phyloP scores from a whole-genome alignment of 2,888 invertebrate genomes.

The Conistra vaccinii region DNA sequence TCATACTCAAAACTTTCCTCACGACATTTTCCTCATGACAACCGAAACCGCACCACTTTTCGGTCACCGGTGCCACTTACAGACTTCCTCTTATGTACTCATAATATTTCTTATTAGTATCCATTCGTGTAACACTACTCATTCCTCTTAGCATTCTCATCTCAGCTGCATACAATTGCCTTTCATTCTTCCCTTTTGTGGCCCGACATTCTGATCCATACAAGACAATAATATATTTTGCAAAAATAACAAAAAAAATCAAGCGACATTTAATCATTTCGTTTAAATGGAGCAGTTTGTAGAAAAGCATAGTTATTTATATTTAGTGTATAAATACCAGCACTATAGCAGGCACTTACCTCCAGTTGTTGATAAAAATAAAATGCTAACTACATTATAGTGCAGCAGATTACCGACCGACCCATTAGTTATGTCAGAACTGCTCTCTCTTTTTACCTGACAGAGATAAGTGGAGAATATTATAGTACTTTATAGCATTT shows the following conservation, averaged over 20 bases:
- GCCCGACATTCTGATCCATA: too few relatives aligned
- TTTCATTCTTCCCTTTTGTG: too few relatives aligned
- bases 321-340: neutral
- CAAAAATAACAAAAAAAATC: neutral
- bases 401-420: slow-evolving; percentile 37
- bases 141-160: too few relatives aligned
- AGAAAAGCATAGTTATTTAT: neutral
- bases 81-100: too few relatives aligned
- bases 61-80: too few relatives aligned
- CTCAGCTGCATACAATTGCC: too few relatives aligned
- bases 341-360: neutral
- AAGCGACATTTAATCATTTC: neutral
- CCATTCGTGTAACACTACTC: too few relatives aligned
- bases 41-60: too few relatives aligned
- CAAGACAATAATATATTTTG: neutral
- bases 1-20: too few relatives aligned
- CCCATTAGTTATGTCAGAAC: slow-evolving; percentile 49
- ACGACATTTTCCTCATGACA: too few relatives aligned
- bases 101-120: too few relatives aligned
- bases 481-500: slow-evolving; percentile 2
- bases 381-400: slow-evolving; percentile 39
- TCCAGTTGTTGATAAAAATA: slow-evolving; percentile 29
- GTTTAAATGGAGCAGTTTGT: neutral
- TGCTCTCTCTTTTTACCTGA: slow-evolving; percentile 21
- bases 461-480: slow-evolving; percentile 35